phyloP scores from a whole-genome alignment of 1,140 invertebrate species.

The Neuroterus valhalla region DNA sequence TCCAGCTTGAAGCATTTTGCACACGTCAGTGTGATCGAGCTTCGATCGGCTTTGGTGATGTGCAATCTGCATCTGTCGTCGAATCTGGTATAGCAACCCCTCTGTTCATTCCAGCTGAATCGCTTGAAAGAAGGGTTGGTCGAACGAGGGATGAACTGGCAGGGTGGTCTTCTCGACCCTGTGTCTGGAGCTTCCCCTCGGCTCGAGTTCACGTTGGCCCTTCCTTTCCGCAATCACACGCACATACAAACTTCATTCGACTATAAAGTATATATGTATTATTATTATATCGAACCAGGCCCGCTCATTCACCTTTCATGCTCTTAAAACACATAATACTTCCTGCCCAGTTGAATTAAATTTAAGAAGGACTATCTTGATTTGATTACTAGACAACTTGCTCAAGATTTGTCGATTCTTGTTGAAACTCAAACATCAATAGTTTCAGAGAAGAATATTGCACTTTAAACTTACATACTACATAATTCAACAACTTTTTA shows the following conservation, averaged over 20 bases:
- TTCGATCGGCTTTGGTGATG: background rate
- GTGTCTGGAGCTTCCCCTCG: slow-evolving; percentile 1
- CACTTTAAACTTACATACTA: no score
- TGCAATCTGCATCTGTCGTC: slow-evolving; percentile 21
- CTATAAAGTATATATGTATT: background rate
- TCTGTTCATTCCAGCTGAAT: slow-evolving; percentile 11
- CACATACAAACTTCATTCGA: background rate
- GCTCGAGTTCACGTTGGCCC: background rate
- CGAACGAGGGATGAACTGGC: slow-evolving; percentile 9
- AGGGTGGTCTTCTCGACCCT: slow-evolving; percentile 3
- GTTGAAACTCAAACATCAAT: no score
- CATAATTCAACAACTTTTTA: no score
- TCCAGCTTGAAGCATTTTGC: background rate
- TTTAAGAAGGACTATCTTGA: background rate
- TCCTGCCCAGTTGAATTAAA: background rate
- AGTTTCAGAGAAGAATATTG: no score
- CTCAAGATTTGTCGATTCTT: background rate
- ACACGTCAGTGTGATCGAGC: background rate
- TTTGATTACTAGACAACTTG: background rate
- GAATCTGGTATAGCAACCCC: slow-evolving; percentile 2
- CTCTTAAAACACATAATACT: background rate
- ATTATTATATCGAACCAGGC: slow-evolving; percentile 5
- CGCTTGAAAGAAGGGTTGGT: slow-evolving; percentile 21
- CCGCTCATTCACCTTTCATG: slow-evolving; percentile 6
- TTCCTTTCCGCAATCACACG: background rate